A percentile compares a stretch with the other conserved stretches of the same genome.
phyloP scores from a whole-genome alignment of 2,797 vertebrate species.

The Chaunax sp. region DNA sequence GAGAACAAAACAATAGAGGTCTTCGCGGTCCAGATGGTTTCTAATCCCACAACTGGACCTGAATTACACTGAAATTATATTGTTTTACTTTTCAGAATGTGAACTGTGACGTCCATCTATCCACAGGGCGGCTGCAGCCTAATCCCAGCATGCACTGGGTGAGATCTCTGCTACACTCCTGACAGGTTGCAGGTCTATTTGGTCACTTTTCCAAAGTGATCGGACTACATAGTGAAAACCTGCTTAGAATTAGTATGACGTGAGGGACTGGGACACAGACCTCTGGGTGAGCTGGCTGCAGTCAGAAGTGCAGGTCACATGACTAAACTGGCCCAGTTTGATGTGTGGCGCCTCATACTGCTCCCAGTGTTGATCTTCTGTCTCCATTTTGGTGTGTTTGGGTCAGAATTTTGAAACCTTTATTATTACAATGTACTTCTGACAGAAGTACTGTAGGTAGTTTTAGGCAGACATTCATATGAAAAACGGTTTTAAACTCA shows the following conservation, averaged over 20 bases:
- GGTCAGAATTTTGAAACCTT: background rate
- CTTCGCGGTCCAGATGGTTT: background rate
- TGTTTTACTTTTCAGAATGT: background rate
- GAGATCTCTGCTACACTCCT: background rate
- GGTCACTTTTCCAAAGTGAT: background rate
- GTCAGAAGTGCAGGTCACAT: background rate
- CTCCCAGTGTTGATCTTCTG: background rate
- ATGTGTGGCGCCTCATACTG: too few relatives aligned
- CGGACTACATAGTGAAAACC: background rate
- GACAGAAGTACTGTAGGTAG: constrained; percentile 6
- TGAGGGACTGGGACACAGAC: background rate
- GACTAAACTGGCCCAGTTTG: background rate
- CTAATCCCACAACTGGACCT: background rate
- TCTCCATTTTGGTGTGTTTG: background rate
- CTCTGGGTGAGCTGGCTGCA: background rate
- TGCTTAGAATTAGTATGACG: background rate
- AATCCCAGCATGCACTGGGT: constrained; percentile 22
- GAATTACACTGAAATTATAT: background rate
- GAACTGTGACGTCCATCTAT: background rate
- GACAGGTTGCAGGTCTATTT: background rate
- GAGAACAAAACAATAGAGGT: too few relatives aligned
- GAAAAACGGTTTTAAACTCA: background rate
- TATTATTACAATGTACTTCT: background rate
- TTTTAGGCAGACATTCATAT: background rate
- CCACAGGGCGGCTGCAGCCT: background rate